Percentiles rank a stretch among this genome's conserved stretches.
phyloP scores from a whole-genome alignment of 2,797 vertebrate species.

The Lateolabrax maculatus region DNA sequence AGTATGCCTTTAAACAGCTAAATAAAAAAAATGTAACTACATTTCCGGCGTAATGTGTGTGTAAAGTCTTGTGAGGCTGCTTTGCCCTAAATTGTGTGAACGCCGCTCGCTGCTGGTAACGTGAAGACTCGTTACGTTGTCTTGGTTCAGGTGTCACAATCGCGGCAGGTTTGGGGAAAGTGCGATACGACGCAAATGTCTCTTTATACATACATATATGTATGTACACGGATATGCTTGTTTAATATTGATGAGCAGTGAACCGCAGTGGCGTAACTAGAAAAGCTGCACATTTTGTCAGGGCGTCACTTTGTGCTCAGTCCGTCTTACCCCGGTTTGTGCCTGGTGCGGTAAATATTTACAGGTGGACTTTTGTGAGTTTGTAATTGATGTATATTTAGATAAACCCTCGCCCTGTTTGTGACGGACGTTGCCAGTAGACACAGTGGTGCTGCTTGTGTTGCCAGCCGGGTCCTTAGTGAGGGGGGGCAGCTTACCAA shows the following conservation, averaged over 20 bases:
- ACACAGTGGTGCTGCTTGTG: background rate
- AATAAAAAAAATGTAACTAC: rapidly evolving
- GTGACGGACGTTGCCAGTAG: background rate
- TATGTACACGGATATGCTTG: too few species aligned
- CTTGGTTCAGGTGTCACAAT: rapidly evolving
- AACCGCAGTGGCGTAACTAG: rapidly evolving
- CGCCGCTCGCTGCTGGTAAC: background rate
- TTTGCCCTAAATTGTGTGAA: background rate
- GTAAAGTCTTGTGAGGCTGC: rapidly evolving
- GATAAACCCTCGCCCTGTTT: background rate
- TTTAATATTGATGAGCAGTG: rapidly evolving
- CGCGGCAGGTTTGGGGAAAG: too few species aligned
- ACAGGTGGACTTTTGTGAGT: background rate
- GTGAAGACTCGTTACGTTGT: background rate
- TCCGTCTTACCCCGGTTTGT: too few species aligned
- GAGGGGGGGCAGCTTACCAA: too few species aligned
- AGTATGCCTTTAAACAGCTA: rapidly evolving
- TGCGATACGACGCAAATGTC: too few species aligned
- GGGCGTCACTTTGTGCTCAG: too few species aligned
- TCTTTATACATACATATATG: too few species aligned
- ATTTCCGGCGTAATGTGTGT: rapidly evolving
- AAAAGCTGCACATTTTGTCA: too few species aligned
- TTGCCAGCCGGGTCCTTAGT: too few species aligned
- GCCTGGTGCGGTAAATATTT: background rate
- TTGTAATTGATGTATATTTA: background rate